These are phyloP conservation scores for Acipenser transmontanus DNA, from an alignment of 2,797 vertebrate species.

Conservation along the genomic window DNA sequence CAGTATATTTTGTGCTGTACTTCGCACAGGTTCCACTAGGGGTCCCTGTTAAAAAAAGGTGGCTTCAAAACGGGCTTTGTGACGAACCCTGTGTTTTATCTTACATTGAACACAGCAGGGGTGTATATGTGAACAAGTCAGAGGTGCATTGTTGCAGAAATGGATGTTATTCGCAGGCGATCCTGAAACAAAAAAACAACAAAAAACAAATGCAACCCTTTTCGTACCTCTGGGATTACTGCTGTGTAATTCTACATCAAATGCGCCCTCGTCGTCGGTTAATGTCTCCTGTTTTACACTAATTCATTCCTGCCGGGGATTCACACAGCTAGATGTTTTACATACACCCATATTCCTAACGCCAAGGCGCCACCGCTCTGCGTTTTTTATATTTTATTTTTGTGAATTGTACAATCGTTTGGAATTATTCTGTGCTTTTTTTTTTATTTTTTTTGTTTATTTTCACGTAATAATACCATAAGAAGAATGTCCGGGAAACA, in stretches of 20 bases:
- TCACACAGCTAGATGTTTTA: constrained; percentile 9
- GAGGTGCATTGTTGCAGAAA: not conserved
- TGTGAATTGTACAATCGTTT: constrained; percentile 26
- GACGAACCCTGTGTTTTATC: not conserved
- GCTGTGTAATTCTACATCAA: not conserved
- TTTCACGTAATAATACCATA: not conserved
- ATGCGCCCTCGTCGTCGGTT: not conserved
- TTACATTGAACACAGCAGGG: constrained; percentile 4
- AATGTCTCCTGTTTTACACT: constrained; percentile 7
- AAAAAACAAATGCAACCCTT: constrained; percentile 14
- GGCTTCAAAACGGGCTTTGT: constrained; percentile 19
- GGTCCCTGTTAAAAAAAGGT: constrained; percentile 43
- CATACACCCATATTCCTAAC: constrained; percentile 21
- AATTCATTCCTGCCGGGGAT: constrained; percentile 32
- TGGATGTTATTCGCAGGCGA: constrained; percentile 9
- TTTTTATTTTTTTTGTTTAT: not conserved
- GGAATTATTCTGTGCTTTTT: constrained; percentile 11
- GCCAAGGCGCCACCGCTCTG: not conserved
- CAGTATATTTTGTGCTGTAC: too few relatives aligned
- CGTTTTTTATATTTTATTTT: constrained; percentile 13
- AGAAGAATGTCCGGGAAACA: constrained; percentile 80
- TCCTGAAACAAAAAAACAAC: constrained; percentile 20
- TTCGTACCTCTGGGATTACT: not conserved
- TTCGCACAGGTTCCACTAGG: constrained; percentile 27
- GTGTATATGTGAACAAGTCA: not conserved